Evolutionary conservation across 2,888 invertebrate genomes (phyloP), one percentile per base, ranked within the genome.

Genomic region (Unio delphinus): DNA sequence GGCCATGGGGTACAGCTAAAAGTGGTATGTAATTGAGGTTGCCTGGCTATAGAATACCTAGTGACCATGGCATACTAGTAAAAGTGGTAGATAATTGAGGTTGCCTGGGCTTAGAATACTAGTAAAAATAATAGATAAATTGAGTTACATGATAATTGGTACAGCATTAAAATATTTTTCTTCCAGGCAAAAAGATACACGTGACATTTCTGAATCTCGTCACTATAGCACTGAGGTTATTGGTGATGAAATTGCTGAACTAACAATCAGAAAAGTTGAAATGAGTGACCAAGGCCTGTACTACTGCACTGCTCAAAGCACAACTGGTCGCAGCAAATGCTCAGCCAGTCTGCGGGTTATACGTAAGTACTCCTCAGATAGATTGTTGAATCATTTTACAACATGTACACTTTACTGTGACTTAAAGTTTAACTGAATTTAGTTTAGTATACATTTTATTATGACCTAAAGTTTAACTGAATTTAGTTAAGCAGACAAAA

Each of bases 281-380:
- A 91, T 94, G 77, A 92, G 93, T 81, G 96, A 96, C 88, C 94
- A 94, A 89, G 96, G 95, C 54, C 93, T 94, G 69, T 99, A 97
- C 90, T 92, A 94, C 34, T 97, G 98, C 89, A 94, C 94, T 86
- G 98, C 98, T 34, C 95, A 94, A 81, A 99, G 97, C 92, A 95
- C 96, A 76, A 93, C 96, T 84, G 98, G 98, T 70, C 93, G 94
- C 68, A 93, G 89, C 60, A 87, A 87, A 65, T 87, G 88, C 56
- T 83, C 88, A 11, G 87, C 87, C 18, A 79, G 80, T 54, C 86
- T 89, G 64, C 79, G 85, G 67, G 86, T 88, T 26, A 81, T 83
- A 74, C 84, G 88, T 88, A 65, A 74, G 85, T 75, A 54, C n/a
- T n/a, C 11, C 60, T 45, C 23, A 62, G 8, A 58, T 55, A 28